A percentile compares a stretch with the other conserved stretches of the same genome.
These are phyloP conservation scores for Dasyornis broadbenti DNA, from an alignment of 2,113 vertebrate species.

Conservation along the genomic window DNA sequence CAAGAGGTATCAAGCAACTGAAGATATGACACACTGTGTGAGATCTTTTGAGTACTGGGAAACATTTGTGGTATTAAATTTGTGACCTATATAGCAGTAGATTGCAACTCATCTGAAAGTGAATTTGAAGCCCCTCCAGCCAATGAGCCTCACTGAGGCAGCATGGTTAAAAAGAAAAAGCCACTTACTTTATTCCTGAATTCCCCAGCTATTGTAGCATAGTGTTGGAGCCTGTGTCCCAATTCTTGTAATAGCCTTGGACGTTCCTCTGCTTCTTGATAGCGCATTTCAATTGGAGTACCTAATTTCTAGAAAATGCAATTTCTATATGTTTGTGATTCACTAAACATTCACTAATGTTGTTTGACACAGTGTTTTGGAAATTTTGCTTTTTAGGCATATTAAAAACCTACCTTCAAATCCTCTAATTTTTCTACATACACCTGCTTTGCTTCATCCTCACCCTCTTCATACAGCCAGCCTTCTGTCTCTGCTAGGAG, in stretches of 20 bases:
- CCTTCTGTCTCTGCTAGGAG: conserved; percentile 76
- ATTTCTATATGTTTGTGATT: background rate
- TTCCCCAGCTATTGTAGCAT: conserved; percentile 72
- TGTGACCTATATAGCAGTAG: background rate
- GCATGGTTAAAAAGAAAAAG: background rate
- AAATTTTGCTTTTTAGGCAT: background rate
- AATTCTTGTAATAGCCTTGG: conserved; percentile 73
- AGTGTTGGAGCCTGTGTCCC: conserved; percentile 72
- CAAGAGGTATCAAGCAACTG: background rate
- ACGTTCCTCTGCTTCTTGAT: conserved; percentile 74
- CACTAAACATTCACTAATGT: background rate
- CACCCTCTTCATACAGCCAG: conserved; percentile 82
- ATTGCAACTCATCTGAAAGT: background rate
- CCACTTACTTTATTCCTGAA: conserved; percentile 70
- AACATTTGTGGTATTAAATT: background rate
- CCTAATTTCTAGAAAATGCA: conserved; percentile 73
- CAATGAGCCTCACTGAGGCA: background rate
- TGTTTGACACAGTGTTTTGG: background rate
- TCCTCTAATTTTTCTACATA: conserved; percentile 77
- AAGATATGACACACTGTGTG: background rate
- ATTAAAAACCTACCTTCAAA: conserved; percentile 68
- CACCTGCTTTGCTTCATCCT: conserved; percentile 78
- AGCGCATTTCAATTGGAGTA: conserved; percentile 74
- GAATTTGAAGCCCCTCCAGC: background rate
- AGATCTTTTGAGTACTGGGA: background rate